phyloP scores from a whole-genome alignment of 2,113 vertebrate genomes.

The Dasypus novemcinctus region DNA sequence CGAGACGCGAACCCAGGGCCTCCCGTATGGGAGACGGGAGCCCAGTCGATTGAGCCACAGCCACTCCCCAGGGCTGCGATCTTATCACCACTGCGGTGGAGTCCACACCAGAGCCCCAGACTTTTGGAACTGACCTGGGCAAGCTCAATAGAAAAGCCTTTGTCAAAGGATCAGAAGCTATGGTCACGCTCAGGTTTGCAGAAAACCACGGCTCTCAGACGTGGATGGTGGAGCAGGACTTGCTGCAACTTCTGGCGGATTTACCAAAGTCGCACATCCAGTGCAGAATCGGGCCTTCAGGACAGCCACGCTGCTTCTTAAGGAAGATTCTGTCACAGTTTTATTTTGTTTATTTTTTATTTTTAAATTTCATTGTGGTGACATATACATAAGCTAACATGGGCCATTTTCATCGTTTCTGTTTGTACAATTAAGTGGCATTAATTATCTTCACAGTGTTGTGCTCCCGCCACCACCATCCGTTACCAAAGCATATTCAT shows the following conservation, averaged over 20 bases:
- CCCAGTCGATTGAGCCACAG: too few species aligned
- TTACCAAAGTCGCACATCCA: fast-evolving
- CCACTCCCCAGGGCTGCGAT: not conserved
- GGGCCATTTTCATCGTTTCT: too few species aligned
- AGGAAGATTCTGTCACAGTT: not conserved
- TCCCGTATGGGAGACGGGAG: too few species aligned
- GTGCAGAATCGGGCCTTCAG: not conserved
- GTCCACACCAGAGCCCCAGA: not conserved
- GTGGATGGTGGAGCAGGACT: not conserved
- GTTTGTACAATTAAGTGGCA: too few species aligned
- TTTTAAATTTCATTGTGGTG: too few species aligned
- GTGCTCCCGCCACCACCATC: too few species aligned
- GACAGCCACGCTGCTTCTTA: not conserved
- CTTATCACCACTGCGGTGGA: fast-evolving
- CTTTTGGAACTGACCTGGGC: not conserved
- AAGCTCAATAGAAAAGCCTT: not conserved
- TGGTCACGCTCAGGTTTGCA: fast-evolving
- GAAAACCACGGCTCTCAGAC: not conserved
- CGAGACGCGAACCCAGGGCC: too few species aligned
- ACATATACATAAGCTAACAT: too few species aligned
- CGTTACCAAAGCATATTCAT: too few species aligned
- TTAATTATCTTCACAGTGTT: too few species aligned
- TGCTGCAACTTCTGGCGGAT: not conserved
- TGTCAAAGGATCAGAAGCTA: fast-evolving
- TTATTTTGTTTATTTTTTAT: too few species aligned